Evolutionary conservation across 2,113 vertebrate genomes (phyloP).

Genomic region (Onychostruthus taczanowskii): DNA sequence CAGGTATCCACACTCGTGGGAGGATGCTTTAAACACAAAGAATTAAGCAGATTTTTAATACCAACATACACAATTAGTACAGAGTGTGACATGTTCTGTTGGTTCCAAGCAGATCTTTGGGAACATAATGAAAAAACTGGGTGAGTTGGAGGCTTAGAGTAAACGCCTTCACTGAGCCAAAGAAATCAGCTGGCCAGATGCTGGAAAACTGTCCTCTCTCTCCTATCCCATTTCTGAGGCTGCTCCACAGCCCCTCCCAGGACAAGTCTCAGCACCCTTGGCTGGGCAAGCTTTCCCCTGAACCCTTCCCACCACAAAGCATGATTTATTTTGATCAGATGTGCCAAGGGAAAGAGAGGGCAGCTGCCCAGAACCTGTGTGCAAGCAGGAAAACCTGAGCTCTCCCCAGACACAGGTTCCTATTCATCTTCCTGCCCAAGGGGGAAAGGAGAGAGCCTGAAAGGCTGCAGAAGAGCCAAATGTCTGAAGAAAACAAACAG

Average conservation of each 20-base stretch:
- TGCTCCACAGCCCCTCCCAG: neutral
- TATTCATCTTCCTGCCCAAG: neutral
- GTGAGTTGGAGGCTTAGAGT: neutral
- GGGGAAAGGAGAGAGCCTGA: neutral
- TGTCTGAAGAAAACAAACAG: neutral
- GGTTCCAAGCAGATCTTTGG: neutral
- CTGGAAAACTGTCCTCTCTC: neutral
- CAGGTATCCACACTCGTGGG: neutral
- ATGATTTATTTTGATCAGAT: neutral
- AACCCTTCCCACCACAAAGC: neutral
- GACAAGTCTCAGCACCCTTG: neutral
- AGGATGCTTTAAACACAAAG: neutral
- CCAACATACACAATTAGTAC: neutral
- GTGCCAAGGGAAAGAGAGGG: neutral
- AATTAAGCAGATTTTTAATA: neutral
- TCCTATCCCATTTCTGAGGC: neutral
- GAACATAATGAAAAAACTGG: neutral
- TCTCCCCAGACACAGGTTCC: neutral
- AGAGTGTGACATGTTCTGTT: neutral
- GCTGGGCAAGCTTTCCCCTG: neutral
- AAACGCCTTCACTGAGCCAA: neutral
- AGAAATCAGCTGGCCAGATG: neutral
- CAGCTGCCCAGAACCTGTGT: neutral
- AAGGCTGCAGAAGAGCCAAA: neutral
- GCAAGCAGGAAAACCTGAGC: neutral